Base-by-base conservation (phyloP, 1,140 invertebrate genomes). In the Penaeus chinensis region DNA sequence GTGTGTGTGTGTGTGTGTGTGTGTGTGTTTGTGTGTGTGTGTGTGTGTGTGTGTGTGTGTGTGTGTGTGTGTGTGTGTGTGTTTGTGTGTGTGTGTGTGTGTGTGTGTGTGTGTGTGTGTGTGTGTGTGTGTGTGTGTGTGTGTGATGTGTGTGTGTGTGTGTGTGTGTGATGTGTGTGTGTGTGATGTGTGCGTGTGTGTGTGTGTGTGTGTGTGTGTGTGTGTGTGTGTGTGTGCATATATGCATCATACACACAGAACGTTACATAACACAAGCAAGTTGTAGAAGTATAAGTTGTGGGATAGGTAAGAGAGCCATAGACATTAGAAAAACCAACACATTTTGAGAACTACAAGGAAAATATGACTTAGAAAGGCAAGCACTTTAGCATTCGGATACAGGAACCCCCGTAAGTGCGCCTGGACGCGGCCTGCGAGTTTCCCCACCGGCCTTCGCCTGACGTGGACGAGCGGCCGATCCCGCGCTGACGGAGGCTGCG, bases 121-220 rank as follows among this genome's bases (percentile, higher is more conserved):
- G n/a, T 71, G 32, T 71, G n/a, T 71, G 32, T 71, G n/a, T 71
- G n/a, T 71, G n/a, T 71, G n/a, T n/a, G n/a, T 22, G 4, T n/a
- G n/a, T 71, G 4, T 71, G n/a, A 20, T 71, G n/a, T 71, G n/a
- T 71, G n/a, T 71, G 8, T 22, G n/a, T 71, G n/a, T 71, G n/a
- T 71, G n/a, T 71, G n/a, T 71, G n/a, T n/a, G n/a, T 71, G 32
- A 71, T 71, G n/a, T 71, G n/a, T 71, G n/a, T 71, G 2, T n/a
- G 2, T 71, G n/a, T 71, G 2, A 71, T n/a, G n/a, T 71, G n/a
- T 71, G n/a, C n/a, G 2, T 71, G n/a, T 71, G n/a, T 71, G n/a
- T 24, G 0, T 71, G n/a, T 71, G n/a, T 71, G n/a, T 71, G 8
- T 71, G n/a, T 71, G 2, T 71, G n/a, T 71, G 2, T 71, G 3